Percentiles rank a stretch among this genome's conserved stretches.
Evolutionary conservation across 2,113 vertebrate genomes (phyloP).

Genomic region (Stigmatopora nigra): DNA sequence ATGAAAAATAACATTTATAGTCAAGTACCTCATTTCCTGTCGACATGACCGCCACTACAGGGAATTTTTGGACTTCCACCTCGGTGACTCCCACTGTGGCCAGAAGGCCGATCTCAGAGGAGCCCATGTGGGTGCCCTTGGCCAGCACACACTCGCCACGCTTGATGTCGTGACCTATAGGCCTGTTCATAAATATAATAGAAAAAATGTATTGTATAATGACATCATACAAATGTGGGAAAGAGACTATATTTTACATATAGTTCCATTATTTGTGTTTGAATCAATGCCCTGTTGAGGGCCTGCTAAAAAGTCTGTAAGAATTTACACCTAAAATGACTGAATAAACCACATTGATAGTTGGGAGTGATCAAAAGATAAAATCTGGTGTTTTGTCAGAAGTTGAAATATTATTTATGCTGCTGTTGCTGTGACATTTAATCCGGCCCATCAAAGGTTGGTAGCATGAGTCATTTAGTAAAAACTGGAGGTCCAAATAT

Average conservation of each 20-base stretch:
- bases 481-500: too few relatives aligned
- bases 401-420: background rate
- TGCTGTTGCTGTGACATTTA: background rate
- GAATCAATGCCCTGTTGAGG: too few relatives aligned
- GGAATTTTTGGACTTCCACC: conserved; percentile 98
- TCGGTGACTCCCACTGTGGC: conserved; percentile 97
- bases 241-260: too few relatives aligned
- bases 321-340: too few relatives aligned
- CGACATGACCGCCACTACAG: conserved; percentile 97
- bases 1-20: background rate
- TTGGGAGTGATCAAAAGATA: too few relatives aligned
- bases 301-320: too few relatives aligned
- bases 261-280: too few relatives aligned
- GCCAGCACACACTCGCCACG: conserved; percentile 95
- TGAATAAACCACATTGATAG: too few relatives aligned
- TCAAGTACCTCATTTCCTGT: conserved; percentile 92
- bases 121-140: conserved; percentile 98
- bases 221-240: background rate
- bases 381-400: too few relatives aligned
- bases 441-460: too few relatives aligned
- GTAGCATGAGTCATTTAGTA: too few relatives aligned
- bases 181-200: conserved; percentile 66
- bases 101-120: conserved; percentile 94
- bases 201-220: background rate
- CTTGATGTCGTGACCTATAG: conserved; percentile 98